Evolutionary conservation across 1,140 invertebrate species (phyloP), one percentile per base, ranked within the genome.

Genomic region (Meloidogyne chitwoodi): DNA sequence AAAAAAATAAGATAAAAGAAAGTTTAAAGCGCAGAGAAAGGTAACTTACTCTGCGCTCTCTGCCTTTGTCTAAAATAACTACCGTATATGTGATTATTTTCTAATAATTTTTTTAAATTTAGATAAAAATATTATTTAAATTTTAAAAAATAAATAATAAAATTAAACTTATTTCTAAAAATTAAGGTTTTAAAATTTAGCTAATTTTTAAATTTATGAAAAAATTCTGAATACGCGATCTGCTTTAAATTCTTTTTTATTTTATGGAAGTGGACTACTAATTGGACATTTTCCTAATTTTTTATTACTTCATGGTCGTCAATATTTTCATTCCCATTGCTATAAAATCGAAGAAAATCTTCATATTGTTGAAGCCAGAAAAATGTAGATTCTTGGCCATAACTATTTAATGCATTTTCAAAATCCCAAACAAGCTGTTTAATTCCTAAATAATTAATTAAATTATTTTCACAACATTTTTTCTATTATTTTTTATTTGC

Each of bases 311-410:
- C 31, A 44, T 27, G 41, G 19, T 75, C 24, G 8, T 82, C 34
- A 76, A 76, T 24, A 29, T 75, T 44, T 14, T 86, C 83, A n/a
- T 84, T 80, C 1, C 41, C 75, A 31, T 84, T 84, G 14, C 65
- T 81, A 68, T 86, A 84, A 68, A 86, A 84, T 26, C 79, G 76
- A 19, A 85, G 72, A 74, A 85, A 85, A 41, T 85, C 84, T 76
- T 87, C 81, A 70, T 85, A 85, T 34, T 86, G 79, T 12, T 71
- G 44, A n/a, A 85, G 79, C 84, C 84, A 85, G 69, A 85, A 87
- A 78, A 86, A 85, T 16, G 84, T 87, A 14, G 84, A 85, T 41
- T 87, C 83, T 22, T 79, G 19, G 19, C 84, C 84, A 65, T 87
- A 85, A 26, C 79, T 76, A 56, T 86, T 85, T 62, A 81, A 68